These are phyloP conservation scores for Bolborhynchus lineola DNA, from an alignment of 2,113 vertebrate genomes.

Conservation along the genomic window DNA sequence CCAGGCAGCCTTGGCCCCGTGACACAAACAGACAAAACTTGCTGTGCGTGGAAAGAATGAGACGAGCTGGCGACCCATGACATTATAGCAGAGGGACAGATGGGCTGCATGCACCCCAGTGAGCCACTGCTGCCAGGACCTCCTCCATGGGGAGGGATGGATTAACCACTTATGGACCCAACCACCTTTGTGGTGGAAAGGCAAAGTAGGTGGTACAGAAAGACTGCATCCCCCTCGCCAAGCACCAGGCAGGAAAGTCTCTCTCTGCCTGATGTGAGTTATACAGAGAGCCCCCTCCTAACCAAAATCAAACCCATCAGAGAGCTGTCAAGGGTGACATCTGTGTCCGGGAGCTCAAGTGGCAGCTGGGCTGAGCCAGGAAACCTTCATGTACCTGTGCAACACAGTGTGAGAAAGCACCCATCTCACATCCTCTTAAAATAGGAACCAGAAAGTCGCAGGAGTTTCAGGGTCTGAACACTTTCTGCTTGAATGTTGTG, in stretches of 20 bases:
- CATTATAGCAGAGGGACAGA: rapidly evolving
- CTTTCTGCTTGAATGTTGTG: neutral
- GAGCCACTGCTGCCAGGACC: neutral
- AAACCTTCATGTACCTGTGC: neutral
- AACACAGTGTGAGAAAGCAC: neutral
- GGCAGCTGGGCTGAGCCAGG: neutral
- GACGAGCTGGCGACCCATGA: rapidly evolving
- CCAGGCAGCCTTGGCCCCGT: neutral
- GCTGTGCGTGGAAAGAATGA: rapidly evolving
- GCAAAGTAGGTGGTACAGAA: neutral
- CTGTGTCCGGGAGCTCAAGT: neutral
- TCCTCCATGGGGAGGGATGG: rapidly evolving
- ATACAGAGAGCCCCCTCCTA: rapidly evolving
- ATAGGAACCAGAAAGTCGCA: neutral
- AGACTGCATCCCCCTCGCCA: neutral
- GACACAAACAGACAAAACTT: neutral
- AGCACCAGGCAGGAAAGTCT: neutral
- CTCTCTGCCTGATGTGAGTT: neutral
- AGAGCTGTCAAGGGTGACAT: neutral
- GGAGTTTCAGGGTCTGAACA: neutral
- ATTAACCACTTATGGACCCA: rapidly evolving
- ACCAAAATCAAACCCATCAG: neutral
- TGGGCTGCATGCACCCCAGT: neutral
- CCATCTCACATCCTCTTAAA: neutral
- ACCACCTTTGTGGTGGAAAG: rapidly evolving